Percentiles rank a stretch among this genome's conserved stretches.
Conservation (phyloP, 2,888 invertebrate genomes). For the Lacanobia wlatinum region DNA sequence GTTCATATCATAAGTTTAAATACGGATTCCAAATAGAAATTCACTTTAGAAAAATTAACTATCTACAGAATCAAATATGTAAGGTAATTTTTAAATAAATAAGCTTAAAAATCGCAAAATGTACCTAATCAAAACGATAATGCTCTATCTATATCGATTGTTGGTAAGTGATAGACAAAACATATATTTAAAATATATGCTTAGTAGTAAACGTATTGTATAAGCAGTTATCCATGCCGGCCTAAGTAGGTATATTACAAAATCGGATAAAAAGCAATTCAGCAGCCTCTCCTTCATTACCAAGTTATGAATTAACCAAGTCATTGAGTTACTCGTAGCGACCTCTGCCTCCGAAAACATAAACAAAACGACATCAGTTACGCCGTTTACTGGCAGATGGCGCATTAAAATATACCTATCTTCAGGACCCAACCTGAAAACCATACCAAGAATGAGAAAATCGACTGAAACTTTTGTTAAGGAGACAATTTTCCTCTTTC, state of each 20-base stretch:
- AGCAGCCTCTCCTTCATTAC: neutral
- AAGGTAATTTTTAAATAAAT: too few species aligned
- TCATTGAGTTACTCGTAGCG: constrained; percentile 37
- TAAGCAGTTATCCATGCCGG: neutral
- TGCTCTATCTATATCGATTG: neutral
- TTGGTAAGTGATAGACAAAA: neutral
- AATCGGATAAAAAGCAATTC: constrained; percentile 11
- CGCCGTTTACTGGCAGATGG: constrained; percentile 51
- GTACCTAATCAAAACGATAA: neutral
- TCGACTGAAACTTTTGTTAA: constrained; percentile 10
- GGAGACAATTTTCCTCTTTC: neutral
- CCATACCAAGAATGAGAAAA: neutral
- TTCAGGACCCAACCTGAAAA: constrained; percentile 2
- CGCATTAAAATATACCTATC: constrained; percentile 26
- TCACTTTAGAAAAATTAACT: too few species aligned
- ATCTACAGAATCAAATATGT: too few species aligned
- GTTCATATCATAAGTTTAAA: too few species aligned
- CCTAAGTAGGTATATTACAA: neutral
- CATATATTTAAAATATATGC: neutral
- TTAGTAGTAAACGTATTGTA: neutral
- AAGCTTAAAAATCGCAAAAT: neutral
- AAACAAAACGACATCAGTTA: constrained; percentile 25
- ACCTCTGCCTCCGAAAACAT: constrained; percentile 48
- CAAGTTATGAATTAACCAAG: constrained; percentile 13
- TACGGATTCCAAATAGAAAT: too few species aligned